These are phyloP conservation scores for Alentia gelatinosa DNA, from an alignment of 2,888 invertebrate genomes.

Conservation along the genomic window DNA sequence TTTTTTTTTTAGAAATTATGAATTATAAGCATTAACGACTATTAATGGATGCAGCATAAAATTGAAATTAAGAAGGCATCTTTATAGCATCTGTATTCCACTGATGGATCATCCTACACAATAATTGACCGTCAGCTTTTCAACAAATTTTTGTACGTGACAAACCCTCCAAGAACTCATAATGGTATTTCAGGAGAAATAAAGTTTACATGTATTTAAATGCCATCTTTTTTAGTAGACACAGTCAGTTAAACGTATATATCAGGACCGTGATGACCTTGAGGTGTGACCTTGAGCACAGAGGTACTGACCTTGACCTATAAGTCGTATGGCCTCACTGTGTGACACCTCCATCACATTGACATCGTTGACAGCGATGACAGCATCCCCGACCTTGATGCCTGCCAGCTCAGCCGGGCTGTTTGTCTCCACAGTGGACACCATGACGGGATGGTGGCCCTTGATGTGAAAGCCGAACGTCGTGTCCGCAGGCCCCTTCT, in stretches of 20 bases:
- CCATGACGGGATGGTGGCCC: slow-evolving; percentile 96
- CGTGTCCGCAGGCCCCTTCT: slow-evolving; percentile 83
- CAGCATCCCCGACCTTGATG: slow-evolving; percentile 95
- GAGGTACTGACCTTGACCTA: slow-evolving; percentile 82
- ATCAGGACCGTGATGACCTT: too few species aligned
- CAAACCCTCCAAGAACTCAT: too few species aligned
- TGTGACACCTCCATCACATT: slow-evolving; percentile 95
- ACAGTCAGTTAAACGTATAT: too few species aligned
- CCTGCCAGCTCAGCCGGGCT: slow-evolving; percentile 96
- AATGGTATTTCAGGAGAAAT: background rate
- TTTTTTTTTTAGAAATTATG: too few species aligned
- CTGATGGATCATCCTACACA: too few species aligned
- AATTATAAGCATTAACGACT: too few species aligned
- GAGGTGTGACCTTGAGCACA: background rate
- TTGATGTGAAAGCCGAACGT: slow-evolving; percentile 96
- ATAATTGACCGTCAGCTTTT: too few species aligned
- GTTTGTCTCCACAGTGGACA: slow-evolving; percentile 95
- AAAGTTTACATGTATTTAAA: background rate
- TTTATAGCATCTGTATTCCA: too few species aligned
- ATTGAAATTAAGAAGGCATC: too few species aligned
- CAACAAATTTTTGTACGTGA: too few species aligned
- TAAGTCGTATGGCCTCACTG: slow-evolving; percentile 94
- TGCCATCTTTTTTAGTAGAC: too few species aligned
- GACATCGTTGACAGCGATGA: slow-evolving; percentile 93
- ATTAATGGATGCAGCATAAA: too few species aligned